These are phyloP conservation scores for Pithys albifrons DNA, from an alignment of 2,113 vertebrate genomes.

Conservation along the genomic window DNA sequence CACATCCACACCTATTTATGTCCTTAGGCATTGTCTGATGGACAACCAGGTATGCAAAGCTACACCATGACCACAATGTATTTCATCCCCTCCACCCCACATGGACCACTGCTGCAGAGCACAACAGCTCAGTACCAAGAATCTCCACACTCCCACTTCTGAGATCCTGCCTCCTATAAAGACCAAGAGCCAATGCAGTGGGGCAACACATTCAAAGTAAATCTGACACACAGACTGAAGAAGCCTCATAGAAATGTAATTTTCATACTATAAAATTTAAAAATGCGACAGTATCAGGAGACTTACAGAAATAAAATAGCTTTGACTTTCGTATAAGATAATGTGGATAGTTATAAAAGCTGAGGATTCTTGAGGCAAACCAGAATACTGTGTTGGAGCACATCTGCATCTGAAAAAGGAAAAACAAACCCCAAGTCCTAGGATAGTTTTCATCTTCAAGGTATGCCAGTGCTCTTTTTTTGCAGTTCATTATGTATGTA, in stretches of 20 bases:
- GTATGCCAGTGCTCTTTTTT: neutral
- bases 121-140: neutral
- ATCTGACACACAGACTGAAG: neutral
- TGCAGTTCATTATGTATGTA: neutral
- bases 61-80: neutral
- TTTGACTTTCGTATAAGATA: neutral
- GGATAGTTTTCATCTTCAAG: neutral
- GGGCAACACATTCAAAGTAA: neutral
- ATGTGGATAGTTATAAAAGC: neutral
- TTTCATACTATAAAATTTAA: neutral
- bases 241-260: neutral
- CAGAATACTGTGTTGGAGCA: neutral
- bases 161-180: neutral
- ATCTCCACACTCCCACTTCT: neutral
- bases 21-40: neutral
- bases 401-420: neutral
- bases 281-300: neutral
- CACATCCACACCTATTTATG: neutral
- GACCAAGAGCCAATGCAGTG: neutral
- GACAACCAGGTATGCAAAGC: neutral
- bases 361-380: neutral
- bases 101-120: neutral
- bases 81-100: neutral
- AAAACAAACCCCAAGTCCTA: neutral
- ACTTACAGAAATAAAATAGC: neutral